Percentiles rank a stretch among this genome's conserved stretches.
These are phyloP conservation scores for Cyclura pinguis DNA, from an alignment of 2,797 vertebrate genomes.

Conservation along the genomic window DNA sequence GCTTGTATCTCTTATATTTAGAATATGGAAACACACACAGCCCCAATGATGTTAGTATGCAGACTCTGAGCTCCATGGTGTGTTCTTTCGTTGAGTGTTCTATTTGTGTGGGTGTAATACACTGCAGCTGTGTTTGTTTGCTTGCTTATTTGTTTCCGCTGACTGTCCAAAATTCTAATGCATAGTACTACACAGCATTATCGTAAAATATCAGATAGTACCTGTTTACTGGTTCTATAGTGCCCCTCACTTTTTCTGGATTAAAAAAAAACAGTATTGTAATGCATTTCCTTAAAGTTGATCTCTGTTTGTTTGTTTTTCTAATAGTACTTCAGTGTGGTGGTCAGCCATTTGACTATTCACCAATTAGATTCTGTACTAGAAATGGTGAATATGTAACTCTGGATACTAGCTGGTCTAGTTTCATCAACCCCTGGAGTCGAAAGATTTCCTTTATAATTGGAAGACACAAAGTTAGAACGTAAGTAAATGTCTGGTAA, in stretches of 20 bases:
- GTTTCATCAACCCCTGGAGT: conserved; percentile 98
- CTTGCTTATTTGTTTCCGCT: neutral
- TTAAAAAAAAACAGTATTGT: neutral
- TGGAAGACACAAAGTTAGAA: conserved; percentile 95
- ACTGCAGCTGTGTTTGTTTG: too few species aligned
- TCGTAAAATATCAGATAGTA: neutral
- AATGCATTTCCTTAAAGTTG: conserved; percentile 2
- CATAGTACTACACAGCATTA: too few species aligned
- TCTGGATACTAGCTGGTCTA: conserved; percentile 97
- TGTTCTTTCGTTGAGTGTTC: too few species aligned
- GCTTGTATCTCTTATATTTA: too few species aligned
- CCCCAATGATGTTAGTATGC: too few species aligned
- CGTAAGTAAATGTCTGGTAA: conserved; percentile 82
- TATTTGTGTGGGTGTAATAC: too few species aligned
- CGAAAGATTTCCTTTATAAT: conserved; percentile 96
- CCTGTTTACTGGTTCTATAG: neutral
- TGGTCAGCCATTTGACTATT: conserved; percentile 95
- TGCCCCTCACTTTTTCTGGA: neutral
- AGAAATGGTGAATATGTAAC: conserved; percentile 94
- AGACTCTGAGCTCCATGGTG: too few species aligned
- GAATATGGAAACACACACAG: too few species aligned
- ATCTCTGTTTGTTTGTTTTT: neutral
- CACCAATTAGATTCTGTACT: conserved; percentile 92
- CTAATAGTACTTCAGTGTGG: conserved; percentile 85
- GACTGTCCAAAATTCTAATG: neutral